Base-by-base conservation (phyloP, 2,888 invertebrate genomes). In the Brenthis hecate region DNA sequence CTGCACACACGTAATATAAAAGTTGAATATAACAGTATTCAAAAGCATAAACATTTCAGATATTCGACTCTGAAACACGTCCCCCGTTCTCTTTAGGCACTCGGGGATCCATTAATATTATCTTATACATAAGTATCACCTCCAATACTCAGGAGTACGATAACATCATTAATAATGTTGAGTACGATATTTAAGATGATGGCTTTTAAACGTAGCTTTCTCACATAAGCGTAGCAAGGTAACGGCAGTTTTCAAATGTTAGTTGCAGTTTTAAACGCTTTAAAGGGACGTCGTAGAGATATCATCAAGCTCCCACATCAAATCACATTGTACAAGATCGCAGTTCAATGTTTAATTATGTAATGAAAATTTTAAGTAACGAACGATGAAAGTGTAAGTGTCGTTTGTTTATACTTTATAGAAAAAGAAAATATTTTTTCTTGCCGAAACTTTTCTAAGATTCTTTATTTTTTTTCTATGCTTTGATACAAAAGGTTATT, bases 121-220 rank as follows among this genome's bases (percentile, higher is more conserved):
- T 57, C 53, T 63, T 36, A 57, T 57, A 57, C 16, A 43, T 47
- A 64, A 63, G 50, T 57, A 68, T 56, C 57, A 53, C 54, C 56
- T 68, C 16, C 68, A 19, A 61, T 56, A 61, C 60, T 60, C 65
- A 13, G 13, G 69, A 51, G 69, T 43, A 61, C 16, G 63, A 68
- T 68, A 68, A 61, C 28, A 65, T 69, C 58, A 65, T 65, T 69
- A 56, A 56, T 65, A 69, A 69, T 63, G 68, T 68, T 62, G 65
- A 61, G 56, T 65, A 65, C 50, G 69, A 65, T 65, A 65, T 69
- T 69, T 53, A 60, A 69, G 69, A 65, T 19, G 69, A 69, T 61
- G 61, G 65, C 65, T 61, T 61, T 61, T 61, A 69, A 60, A 43
- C 56, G 60, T 47, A 69, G 56, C 43, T 57, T 53, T 54, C 57